Evolutionary conservation across 2,113 vertebrate species (phyloP).

Genomic region (Otolemur garnettii): DNA sequence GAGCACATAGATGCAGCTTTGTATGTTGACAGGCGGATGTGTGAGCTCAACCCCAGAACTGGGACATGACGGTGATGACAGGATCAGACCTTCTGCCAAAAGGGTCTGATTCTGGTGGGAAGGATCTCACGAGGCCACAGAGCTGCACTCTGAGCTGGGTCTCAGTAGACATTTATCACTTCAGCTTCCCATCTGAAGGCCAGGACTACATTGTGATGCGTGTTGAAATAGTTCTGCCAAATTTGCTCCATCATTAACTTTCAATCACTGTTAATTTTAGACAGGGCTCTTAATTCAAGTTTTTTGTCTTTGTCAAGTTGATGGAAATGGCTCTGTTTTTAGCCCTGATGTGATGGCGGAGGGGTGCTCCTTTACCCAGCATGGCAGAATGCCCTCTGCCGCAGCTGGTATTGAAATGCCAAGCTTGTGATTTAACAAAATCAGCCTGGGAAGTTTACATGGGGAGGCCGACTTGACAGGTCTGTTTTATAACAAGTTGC

Average conservation of each 20-base stretch:
- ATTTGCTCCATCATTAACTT: constrained; percentile 83
- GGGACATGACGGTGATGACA: constrained; percentile 57
- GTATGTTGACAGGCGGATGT: constrained; percentile 26
- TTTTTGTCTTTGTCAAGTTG: constrained; percentile 79
- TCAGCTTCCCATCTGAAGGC: constrained; percentile 64
- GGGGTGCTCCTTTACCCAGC: not conserved
- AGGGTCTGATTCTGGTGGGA: constrained; percentile 70
- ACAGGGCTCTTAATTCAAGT: constrained; percentile 75
- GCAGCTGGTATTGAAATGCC: not conserved
- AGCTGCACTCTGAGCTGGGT: not conserved
- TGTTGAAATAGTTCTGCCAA: constrained; percentile 75
- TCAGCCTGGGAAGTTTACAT: accelerated
- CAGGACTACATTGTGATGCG: constrained; percentile 42
- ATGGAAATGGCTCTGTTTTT: constrained; percentile 63
- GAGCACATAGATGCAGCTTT: not conserved
- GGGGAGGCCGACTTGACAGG: not conserved
- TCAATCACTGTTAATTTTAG: constrained; percentile 82
- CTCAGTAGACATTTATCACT: constrained; percentile 63
- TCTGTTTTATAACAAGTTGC: not conserved
- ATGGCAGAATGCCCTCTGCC: not conserved
- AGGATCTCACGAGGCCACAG: not conserved
- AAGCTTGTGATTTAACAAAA: not conserved
- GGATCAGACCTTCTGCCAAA: constrained; percentile 71
- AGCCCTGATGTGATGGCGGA: not conserved
- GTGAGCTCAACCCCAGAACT: not conserved